These are phyloP conservation scores for Metallyticus violacea DNA, from an alignment of 2,888 invertebrate genomes.

Conservation along the genomic window DNA sequence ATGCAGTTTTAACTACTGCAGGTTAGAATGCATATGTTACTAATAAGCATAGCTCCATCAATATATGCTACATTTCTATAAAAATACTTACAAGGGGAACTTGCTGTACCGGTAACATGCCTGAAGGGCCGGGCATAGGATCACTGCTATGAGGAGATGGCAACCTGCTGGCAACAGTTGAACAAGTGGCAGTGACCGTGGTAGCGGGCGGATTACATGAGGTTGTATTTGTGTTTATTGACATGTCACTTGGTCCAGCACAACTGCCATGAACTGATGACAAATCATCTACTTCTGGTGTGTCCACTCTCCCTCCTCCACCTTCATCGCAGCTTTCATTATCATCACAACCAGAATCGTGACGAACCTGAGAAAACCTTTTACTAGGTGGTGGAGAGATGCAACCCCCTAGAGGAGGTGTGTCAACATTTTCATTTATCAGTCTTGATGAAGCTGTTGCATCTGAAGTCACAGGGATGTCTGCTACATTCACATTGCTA, in stretches of 20 bases:
- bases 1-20: neutral
- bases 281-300: conserved; percentile 29
- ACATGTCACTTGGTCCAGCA: conserved; percentile 33
- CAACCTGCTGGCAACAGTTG: conserved; percentile 34
- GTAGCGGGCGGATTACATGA: conserved; percentile 39
- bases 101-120: conserved; percentile 82
- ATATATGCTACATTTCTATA: neutral
- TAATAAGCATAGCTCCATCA: neutral
- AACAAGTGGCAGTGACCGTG: conserved; percentile 40
- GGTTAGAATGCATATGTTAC: neutral
- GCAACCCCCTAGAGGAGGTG: conserved; percentile 37
- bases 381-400: conserved; percentile 27
- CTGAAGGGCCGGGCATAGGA: conserved; percentile 77
- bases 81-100: conserved; percentile 73
- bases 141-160: conserved; percentile 65
- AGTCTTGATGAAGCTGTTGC: conserved; percentile 24
- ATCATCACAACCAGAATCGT: conserved; percentile 38
- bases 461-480: conserved; percentile 32
- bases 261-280: conserved; percentile 26
- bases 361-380: conserved; percentile 32
- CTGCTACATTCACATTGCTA: conserved; percentile 34
- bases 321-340: conserved; percentile 34
- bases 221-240: conserved; percentile 31
- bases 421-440: conserved; percentile 28
- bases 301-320: conserved; percentile 25